Conservation (phyloP, 2,888 invertebrate species). For the Heliconius hortense region DNA sequence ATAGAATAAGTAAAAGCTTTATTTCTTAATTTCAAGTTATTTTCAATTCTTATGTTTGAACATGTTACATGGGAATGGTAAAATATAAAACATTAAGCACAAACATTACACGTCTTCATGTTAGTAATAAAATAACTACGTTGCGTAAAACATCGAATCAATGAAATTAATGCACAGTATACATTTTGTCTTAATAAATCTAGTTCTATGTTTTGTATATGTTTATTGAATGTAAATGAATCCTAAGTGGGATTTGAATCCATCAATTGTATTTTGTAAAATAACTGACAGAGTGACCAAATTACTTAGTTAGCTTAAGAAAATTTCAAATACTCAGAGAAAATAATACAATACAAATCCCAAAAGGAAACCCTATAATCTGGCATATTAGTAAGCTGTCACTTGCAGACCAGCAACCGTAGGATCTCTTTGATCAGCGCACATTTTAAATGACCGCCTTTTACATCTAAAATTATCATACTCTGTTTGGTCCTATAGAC, state of each 20-base stretch:
- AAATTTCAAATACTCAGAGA: conserved; percentile 3
- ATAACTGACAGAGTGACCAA: neutral
- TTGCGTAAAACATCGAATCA: too few species aligned
- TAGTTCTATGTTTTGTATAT: too few species aligned
- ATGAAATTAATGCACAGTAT: too few species aligned
- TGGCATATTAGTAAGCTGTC: conserved; percentile 72
- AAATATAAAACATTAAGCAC: neutral
- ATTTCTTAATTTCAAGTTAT: neutral
- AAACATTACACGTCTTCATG: too few species aligned
- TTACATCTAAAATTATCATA: conserved; percentile 67
- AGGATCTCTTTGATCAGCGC: conserved; percentile 67
- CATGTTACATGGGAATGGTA: neutral
- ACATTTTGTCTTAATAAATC: too few species aligned
- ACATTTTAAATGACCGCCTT: conserved; percentile 67
- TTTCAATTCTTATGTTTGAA: neutral
- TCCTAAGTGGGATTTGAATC: too few species aligned
- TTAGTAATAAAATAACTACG: neutral
- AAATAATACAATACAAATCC: conserved; percentile 10
- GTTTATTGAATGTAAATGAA: too few species aligned
- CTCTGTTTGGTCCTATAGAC: neutral
- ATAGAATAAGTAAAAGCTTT: neutral
- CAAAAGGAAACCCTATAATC: conserved; percentile 54
- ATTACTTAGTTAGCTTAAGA: neutral
- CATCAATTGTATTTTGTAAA: neutral
- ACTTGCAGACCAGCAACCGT: conserved; percentile 59